These are phyloP conservation scores for Holotrichia oblita DNA, from an alignment of 1,140 invertebrate species.

Conservation along the genomic window DNA sequence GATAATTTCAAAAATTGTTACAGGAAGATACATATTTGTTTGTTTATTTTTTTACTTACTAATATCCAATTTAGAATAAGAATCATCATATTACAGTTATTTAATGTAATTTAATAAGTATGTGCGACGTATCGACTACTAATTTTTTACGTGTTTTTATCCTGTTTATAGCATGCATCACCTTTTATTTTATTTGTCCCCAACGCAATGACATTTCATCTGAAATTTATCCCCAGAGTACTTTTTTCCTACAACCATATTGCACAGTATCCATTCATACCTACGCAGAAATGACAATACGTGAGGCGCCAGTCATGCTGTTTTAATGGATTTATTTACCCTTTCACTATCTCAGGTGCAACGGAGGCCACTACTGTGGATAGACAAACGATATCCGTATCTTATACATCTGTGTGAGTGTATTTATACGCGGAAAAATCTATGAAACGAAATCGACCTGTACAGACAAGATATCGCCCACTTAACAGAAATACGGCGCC, in stretches of 20 bases:
- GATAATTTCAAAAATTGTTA: too few relatives aligned
- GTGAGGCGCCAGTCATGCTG: constrained; percentile 45
- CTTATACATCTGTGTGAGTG: not conserved
- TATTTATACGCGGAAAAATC: constrained; percentile 14
- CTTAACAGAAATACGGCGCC: constrained; percentile 48
- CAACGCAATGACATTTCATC: constrained; percentile 22
- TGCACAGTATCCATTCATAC: constrained; percentile 15
- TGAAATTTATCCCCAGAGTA: constrained; percentile 16
- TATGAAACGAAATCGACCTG: constrained; percentile 20
- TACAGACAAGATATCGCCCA: constrained; percentile 44
- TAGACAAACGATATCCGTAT: not conserved
- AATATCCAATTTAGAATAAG: too few relatives aligned
- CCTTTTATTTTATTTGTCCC: constrained; percentile 7
- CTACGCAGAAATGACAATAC: constrained; percentile 32
- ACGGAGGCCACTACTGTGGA: constrained; percentile 21
- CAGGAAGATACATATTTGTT: too few relatives aligned
- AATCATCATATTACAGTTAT: too few relatives aligned
- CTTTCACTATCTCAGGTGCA: constrained; percentile 45
- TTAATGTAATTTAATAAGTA: too few relatives aligned
- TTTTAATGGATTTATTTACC: constrained; percentile 44
- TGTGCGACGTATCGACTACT: too few relatives aligned
- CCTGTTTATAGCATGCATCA: not conserved
- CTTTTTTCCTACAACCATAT: constrained; percentile 11
- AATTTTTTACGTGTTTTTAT: not conserved
- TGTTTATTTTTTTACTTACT: too few relatives aligned